These are phyloP conservation scores for Emmelina monodactyla DNA, from an alignment of 2,888 invertebrate species.

Conservation along the genomic window DNA sequence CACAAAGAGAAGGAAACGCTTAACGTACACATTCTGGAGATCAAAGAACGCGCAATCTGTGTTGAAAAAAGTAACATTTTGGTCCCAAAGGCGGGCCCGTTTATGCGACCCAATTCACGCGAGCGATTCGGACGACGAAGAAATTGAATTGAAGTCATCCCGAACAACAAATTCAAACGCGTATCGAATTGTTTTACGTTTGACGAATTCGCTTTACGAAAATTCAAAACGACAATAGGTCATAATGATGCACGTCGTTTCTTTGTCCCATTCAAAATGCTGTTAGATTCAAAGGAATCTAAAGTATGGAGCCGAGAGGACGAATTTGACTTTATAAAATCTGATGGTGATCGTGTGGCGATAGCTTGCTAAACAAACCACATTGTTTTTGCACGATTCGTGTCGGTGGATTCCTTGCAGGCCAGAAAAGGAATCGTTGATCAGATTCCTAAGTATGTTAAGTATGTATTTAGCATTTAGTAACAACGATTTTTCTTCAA, in stretches of 20 bases:
- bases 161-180: slow-evolving; percentile 63
- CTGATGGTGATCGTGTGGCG: slow-evolving; percentile 50
- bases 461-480: not conserved
- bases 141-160: slow-evolving; percentile 61
- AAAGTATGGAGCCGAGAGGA: slow-evolving; percentile 35
- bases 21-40: slow-evolving; percentile 62
- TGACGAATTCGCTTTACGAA: slow-evolving; percentile 62
- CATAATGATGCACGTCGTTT: slow-evolving; percentile 59
- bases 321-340: slow-evolving; percentile 36
- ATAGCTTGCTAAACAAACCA: slow-evolving; percentile 38
- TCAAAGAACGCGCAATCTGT: slow-evolving; percentile 64
- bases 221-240: slow-evolving; percentile 60
- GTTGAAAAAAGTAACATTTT: slow-evolving; percentile 62
- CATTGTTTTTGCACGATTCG: slow-evolving; percentile 37
- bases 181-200: slow-evolving; percentile 67
- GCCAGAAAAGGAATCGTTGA: slow-evolving; percentile 15
- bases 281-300: slow-evolving; percentile 38
- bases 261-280: slow-evolving; percentile 50
- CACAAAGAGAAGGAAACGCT: slow-evolving; percentile 61
- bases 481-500: slow-evolving; percentile 1
- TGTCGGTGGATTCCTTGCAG: slow-evolving; percentile 34
- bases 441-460: not conserved
- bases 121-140: slow-evolving; percentile 55
- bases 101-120: slow-evolving; percentile 66
- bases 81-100: slow-evolving; percentile 64